Percentiles rank a stretch among this genome's conserved stretches.
These are phyloP conservation scores for Chrysopilus asiliformis DNA, from an alignment of 2,888 invertebrate genomes.

Conservation along the genomic window DNA sequence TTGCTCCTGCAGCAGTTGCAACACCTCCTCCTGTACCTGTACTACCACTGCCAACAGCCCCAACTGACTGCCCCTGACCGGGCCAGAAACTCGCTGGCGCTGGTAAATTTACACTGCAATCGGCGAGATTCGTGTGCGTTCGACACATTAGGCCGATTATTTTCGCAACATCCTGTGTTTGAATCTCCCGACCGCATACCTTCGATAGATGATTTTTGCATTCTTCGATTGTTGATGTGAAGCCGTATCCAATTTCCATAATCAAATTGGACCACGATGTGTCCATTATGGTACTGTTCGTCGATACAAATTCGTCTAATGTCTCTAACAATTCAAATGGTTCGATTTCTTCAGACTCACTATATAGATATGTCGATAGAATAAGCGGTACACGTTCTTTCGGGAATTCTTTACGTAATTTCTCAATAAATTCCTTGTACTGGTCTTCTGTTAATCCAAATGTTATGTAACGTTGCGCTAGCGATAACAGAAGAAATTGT, in stretches of 20 bases:
- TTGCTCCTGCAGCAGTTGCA: too few relatives aligned
- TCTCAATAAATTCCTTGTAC: constrained; percentile 66
- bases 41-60: constrained; percentile 12
- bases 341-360: constrained; percentile 55
- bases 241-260: constrained; percentile 77
- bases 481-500: constrained; percentile 63
- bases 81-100: constrained; percentile 54
- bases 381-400: constrained; percentile 79
- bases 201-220: constrained; percentile 75
- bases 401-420: constrained; percentile 76
- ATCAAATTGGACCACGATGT: constrained; percentile 76
- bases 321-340: constrained; percentile 5
- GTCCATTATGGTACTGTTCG: constrained; percentile 44
- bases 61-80: too few relatives aligned
- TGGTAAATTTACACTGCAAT: constrained; percentile 58
- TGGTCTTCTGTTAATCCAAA: constrained; percentile 58
- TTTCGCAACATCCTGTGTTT: constrained; percentile 71
- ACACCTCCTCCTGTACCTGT: constrained; percentile 26
- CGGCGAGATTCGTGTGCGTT: constrained; percentile 49
- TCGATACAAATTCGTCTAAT: constrained; percentile 9
- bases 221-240: constrained; percentile 75
- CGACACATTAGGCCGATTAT: constrained; percentile 78
- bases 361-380: constrained; percentile 75
- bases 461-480: constrained; percentile 43
- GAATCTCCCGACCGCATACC: constrained; percentile 68